Base-by-base conservation (phyloP, 2,113 vertebrate genomes). In the Oostethus manadensis region DNA sequence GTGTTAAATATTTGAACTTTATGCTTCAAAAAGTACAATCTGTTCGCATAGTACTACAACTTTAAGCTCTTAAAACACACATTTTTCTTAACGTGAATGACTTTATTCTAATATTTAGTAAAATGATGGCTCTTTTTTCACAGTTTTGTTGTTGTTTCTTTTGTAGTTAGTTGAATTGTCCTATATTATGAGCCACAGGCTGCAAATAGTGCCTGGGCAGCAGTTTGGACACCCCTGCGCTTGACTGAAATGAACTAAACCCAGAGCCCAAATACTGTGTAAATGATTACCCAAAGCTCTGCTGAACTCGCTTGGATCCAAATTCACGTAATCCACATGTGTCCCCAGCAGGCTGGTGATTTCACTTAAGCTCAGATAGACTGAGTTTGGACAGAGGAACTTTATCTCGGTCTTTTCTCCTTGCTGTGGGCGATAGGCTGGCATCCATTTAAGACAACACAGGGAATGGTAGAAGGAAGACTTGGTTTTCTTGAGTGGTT, bases 391-490 rank as follows among this genome's bases (percentile, higher is more conserved):
- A 58, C 77, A 20, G 22, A 89, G 74, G 68, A 71, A 90, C 33
- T 63, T 50, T 1, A 58, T 64, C 16, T 77, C 51, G 3, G 1
- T 9, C 46, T 8, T 20, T 0, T 49, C 68, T 3, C 56, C 77
- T 54, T 79, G 73, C 22, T 42, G 16, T 0, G 33, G 68, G 0
- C 67, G 79, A 55, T 68, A 68, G 10, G 86, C 70, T 2, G 91
- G 89, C 10, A 92, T 67, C 91, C 91, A 92, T 11, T 78, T 58
- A 13, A 90, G 72, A n/a, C 46, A 53, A 10, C 78, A 70, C 62
- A 92, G 44, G 58, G 60, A 70, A 65, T 84, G 65, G 67, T 67
- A 72, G 69, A 91, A 91, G 46, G 90, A 91, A 20, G 91, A 91
- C 17, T 38, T 75, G 60, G 77, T 70, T 4, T 58, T 77, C 54